Percentiles rank a stretch among this genome's conserved stretches.
phyloP scores from a whole-genome alignment of 2,888 invertebrate species.

The Syritta pipiens region DNA sequence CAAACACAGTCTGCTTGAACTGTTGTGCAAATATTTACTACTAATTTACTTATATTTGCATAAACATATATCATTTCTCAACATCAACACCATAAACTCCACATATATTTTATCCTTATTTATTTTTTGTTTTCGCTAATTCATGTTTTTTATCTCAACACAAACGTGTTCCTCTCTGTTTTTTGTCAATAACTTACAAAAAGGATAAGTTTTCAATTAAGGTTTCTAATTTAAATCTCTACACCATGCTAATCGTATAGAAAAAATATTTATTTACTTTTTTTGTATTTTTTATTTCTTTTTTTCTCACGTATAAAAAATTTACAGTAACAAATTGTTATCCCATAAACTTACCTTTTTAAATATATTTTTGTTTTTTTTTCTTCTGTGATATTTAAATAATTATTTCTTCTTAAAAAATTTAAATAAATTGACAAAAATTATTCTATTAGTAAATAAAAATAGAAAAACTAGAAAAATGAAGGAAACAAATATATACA shows the following conservation, averaged over 20 bases:
- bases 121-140: not conserved
- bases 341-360: slow-evolving; percentile 61
- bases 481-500: not conserved
- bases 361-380: not conserved
- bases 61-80: slow-evolving; percentile 31
- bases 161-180: slow-evolving; percentile 40
- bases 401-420: slow-evolving; percentile 1
- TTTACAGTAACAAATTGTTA: slow-evolving; percentile 62
- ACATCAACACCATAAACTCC: slow-evolving; percentile 36
- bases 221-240: slow-evolving; percentile 36
- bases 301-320: slow-evolving; percentile 59
- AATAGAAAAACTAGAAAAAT: not conserved
- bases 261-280: slow-evolving; percentile 46
- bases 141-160: slow-evolving; percentile 17
- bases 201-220: slow-evolving; percentile 23
- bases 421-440: slow-evolving; percentile 23
- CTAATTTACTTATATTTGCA: slow-evolving; percentile 28
- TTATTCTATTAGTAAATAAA: not conserved
- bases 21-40: slow-evolving; percentile 54
- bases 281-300: not conserved
- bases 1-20: slow-evolving; percentile 27
- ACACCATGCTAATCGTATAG: slow-evolving; percentile 63
- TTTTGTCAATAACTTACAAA: slow-evolving; percentile 25
- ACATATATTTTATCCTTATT: not conserved
- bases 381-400: slow-evolving; percentile 9